These are phyloP conservation scores for Thera obeliscata DNA, from an alignment of 2,888 invertebrate species.

Conservation along the genomic window DNA sequence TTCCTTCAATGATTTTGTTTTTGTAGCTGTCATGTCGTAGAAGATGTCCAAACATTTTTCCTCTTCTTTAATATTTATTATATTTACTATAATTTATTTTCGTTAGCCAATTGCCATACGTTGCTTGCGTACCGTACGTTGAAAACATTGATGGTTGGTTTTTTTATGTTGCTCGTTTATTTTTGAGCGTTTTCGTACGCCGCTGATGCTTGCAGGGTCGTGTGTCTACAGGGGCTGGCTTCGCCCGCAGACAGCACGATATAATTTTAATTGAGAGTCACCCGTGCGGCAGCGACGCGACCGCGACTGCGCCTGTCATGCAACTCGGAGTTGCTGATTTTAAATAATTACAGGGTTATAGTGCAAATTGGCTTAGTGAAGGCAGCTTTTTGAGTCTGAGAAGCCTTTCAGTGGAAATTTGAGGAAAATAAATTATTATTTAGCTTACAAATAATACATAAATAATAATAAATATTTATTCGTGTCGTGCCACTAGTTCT, in stretches of 20 bases:
- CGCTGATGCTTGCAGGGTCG: neutral
- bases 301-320: conserved; percentile 34
- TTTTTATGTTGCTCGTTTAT: neutral
- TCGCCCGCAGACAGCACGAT: conserved; percentile 47
- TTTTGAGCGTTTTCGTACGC: neutral
- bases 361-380: conserved; percentile 7
- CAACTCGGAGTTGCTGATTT: conserved; percentile 23
- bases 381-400: conserved; percentile 6
- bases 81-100: no score
- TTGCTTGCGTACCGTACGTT: no score
- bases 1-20: no score
- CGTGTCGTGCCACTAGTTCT: no score
- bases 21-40: no score
- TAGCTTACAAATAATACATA: no score
- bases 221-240: conserved; percentile 6
- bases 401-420: neutral
- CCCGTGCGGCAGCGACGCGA: conserved; percentile 47
- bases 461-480: no score
- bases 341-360: conserved; percentile 24
- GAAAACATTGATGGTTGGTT: no score
- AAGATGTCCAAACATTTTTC: no score
- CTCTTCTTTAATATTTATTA: no score
- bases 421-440: no score
- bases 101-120: no score
- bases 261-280: conserved; percentile 61